Evolutionary conservation across 2,797 vertebrate species (phyloP).

Genomic region (Onychomys arenicola): DNA sequence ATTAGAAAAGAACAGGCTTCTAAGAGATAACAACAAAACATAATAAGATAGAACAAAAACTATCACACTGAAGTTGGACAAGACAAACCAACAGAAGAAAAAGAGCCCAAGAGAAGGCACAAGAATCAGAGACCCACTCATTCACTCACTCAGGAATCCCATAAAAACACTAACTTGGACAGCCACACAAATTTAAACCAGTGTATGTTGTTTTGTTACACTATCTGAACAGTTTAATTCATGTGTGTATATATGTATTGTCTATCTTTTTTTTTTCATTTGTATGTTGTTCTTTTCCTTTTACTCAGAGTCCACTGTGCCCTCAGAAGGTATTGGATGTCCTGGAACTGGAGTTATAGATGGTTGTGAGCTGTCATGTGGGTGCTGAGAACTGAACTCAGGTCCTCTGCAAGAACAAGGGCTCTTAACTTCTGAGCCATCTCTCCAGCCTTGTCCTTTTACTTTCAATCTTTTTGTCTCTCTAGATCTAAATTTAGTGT

Average conservation of each 20-base stretch:
- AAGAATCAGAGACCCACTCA: not conserved
- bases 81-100: not conserved
- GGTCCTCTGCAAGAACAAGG: not conserved
- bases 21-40: not conserved
- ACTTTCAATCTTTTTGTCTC: not conserved
- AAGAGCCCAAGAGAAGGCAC: not conserved
- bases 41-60: not conserved
- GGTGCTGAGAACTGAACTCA: not conserved
- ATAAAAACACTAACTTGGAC: not conserved
- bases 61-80: not conserved
- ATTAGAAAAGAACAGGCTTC: not conserved
- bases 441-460: not conserved
- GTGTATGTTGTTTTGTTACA: not conserved
- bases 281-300: not conserved
- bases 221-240: not conserved
- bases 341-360: not conserved
- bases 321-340: not conserved
- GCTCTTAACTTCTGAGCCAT: not conserved
- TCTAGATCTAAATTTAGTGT: conserved; percentile 20
- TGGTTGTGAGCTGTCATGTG: not conserved
- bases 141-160: not conserved
- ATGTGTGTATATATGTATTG: not conserved
- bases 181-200: not conserved
- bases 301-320: conserved; percentile 39
- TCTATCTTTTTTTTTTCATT: not conserved